Evolutionary conservation across 2,888 invertebrate genomes (phyloP), one percentile per base, ranked within the genome.

Genomic region (Pyralis farinalis): DNA sequence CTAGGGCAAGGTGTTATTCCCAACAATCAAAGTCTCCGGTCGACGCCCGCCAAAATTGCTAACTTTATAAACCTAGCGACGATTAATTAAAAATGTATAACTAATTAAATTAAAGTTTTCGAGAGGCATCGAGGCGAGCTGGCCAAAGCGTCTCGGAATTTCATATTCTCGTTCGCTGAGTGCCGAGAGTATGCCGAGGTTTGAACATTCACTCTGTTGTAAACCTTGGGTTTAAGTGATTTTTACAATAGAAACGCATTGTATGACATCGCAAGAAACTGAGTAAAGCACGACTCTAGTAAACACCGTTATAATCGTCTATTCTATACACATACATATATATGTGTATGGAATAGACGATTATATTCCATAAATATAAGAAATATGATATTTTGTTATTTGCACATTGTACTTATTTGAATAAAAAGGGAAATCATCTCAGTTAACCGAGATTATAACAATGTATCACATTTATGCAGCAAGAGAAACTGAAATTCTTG

Each of bases 41-140:
- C 46, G 55, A 55, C 51, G 51, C 59, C 51, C 54, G 55, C 55
- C 53, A 54, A 63, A 59, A 61, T 52, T 58, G 42, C 66, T 47
- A 72, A 70, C 63, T 76, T 75, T 69, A 64, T 65, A 73, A 66
- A 65, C 67, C 57, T 61, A 50, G 45, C 49, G 53, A 47, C 55
- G 54, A 71, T 70, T 74, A 73, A 74, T 73, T 76, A 73, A 74
- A 76, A 66, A 71, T 67, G 64, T 67, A 67, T 70, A 58, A 63
- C 55, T 60, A 67, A 69, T 69, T 58, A 67, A 71, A 72, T 71
- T 65, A 56, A 70, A 73, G 64, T 66, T 65, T 63, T 49, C 40
- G 42, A 58, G 59, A 51, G 43, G 43, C 35, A 41, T 37, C 21
- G 37, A 37, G 47, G 42, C 44, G 42, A 39, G 37, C 37, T 42